Conservation (phyloP, 1,140 invertebrate species). For the Cataglyphis hispanica region DNA sequence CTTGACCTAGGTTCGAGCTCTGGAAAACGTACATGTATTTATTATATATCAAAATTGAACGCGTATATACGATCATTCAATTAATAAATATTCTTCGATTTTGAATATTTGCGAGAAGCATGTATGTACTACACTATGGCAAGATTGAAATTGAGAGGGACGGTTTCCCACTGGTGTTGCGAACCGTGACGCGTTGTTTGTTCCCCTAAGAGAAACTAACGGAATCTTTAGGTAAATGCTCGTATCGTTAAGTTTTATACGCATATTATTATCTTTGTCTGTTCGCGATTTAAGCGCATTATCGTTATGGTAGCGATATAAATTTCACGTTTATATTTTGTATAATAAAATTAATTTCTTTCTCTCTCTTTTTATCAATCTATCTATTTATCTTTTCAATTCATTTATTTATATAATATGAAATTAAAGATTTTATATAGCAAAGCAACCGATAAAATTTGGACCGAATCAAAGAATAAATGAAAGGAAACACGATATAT, state of each 20-base stretch:
- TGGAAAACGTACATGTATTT: constrained; percentile 86
- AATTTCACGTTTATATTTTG: background rate
- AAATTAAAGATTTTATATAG: no score
- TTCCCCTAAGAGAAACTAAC: constrained; percentile 74
- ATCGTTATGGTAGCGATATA: background rate
- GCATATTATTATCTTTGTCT: background rate
- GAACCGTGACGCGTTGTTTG: constrained; percentile 78
- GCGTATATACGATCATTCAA: background rate
- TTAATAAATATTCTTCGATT: constrained; percentile 50
- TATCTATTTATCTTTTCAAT: no score
- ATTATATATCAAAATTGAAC: background rate
- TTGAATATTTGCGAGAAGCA: background rate
- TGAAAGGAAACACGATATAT: constrained; percentile 35
- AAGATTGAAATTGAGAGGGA: constrained; percentile 77
- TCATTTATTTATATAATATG: no score
- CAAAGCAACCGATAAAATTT: background rate
- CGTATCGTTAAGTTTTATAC: constrained; percentile 43
- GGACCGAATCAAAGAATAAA: constrained; percentile 16
- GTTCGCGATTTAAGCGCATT: constrained; percentile 10
- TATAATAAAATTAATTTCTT: background rate
- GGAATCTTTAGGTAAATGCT: constrained; percentile 58
- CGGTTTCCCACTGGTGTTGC: constrained; percentile 71
- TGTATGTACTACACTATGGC: no score
- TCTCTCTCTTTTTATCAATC: no score
- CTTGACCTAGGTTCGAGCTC: constrained; percentile 94